Percentiles rank a stretch among this genome's conserved stretches.
Conservation (phyloP, 2,888 invertebrate species). For the Petrolisthes cinctipes region DNA sequence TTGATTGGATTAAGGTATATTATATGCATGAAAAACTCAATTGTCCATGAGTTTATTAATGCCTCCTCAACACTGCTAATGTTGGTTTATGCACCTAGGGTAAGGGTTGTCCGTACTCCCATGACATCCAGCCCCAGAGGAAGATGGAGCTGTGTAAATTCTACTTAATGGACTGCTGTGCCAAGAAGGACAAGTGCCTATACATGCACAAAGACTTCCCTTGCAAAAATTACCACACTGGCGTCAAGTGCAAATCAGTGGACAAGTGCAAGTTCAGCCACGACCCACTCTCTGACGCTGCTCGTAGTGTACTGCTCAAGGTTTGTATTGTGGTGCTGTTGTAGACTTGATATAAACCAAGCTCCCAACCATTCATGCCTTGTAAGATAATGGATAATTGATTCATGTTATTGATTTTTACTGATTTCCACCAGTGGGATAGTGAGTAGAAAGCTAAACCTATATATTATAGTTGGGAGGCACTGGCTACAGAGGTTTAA, state of each 20-base stretch:
- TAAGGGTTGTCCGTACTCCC: constrained; percentile 87
- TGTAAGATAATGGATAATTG: no score
- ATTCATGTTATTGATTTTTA: no score
- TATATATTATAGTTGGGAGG: neutral
- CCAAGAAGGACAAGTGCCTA: constrained; percentile 93
- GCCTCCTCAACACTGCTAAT: constrained; percentile 15
- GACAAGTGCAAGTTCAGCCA: constrained; percentile 96
- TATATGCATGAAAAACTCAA: neutral
- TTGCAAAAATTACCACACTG: constrained; percentile 96
- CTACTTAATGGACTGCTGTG: constrained; percentile 94
- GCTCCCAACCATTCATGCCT: no score
- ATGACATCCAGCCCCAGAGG: constrained; percentile 83
- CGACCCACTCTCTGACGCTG: constrained; percentile 85
- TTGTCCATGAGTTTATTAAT: no score
- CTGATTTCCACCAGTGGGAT: neutral
- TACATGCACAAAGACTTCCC: constrained; percentile 98
- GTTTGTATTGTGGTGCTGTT: constrained; percentile 64
- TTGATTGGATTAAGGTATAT: neutral
- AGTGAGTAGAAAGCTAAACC: neutral
- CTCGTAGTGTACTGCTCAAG: constrained; percentile 75
- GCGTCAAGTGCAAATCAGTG: constrained; percentile 80
- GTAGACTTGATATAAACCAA: no score
- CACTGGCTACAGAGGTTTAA: neutral
- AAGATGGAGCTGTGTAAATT: constrained; percentile 97
- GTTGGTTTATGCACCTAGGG: constrained; percentile 73